Base-by-base conservation (phyloP, 2,888 invertebrate species). In the Lithosia quadra region DNA sequence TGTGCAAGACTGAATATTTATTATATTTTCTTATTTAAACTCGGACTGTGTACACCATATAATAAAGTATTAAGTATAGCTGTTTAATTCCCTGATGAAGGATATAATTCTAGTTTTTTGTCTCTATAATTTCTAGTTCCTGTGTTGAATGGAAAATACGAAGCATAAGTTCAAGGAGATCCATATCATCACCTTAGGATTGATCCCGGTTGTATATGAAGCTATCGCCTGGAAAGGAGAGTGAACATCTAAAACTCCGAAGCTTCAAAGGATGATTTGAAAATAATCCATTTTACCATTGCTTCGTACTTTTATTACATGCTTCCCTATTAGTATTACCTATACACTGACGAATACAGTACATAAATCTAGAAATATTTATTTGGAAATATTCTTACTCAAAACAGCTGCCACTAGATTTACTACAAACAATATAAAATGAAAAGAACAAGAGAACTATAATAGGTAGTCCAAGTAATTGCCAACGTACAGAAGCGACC, bases 401-500 rank as follows among this genome's bases (percentile, higher is more conserved):
- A n/a, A n/a, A 34, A 59, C 59, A 34, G 59, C 59, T 59, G 13
- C 34, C 34, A 13, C n/a, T 34, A n/a, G 21, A 21, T 11, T 36
- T 28, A 24, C 24, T 24, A 34, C 21, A 33, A 66, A 66, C 66
- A 67, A 33, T n/a, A 62, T 74, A 43, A 9, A 18, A n/a, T n/a
- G n/a, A 49, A 18, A 71, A 67, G 76, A 79, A 68, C 24, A 59
- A 63, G n/a, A n/a, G n/a, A 58, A 65, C 62, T 75, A 21, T 60
- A 68, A 33, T 21, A 72, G 69, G 63, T 68, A 67, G 57, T 57
- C 57, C 53, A 60, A 70, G 74, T 79, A 80, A 72, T 78, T 73
- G 58, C 68, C 57, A 61, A 53, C 77, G 58, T 43, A 64, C 60
- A 81, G 67, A 71, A 71, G 59, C 73, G 71, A 63, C 63, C 68